phyloP scores from a whole-genome alignment of 1,140 invertebrate species.

The Lamellibrachia luymesi region DNA sequence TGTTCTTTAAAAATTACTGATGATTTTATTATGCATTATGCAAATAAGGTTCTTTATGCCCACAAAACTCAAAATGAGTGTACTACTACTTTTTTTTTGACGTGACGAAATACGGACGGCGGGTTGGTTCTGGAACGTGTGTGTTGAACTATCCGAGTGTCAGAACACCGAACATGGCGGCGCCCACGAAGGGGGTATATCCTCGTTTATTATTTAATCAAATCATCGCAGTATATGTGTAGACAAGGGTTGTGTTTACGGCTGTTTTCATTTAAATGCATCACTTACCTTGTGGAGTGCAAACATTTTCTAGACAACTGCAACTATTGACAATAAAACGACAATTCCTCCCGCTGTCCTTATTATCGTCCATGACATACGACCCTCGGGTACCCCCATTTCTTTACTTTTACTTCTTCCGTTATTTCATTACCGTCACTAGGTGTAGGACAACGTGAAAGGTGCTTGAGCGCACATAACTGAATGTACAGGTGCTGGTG shows the following conservation, averaged over 20 bases:
- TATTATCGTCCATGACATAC: not conserved
- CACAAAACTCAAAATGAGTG: no score
- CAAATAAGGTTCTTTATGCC: no score
- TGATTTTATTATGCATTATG: no score
- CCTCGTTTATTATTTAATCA: not conserved
- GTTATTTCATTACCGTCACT: no score
- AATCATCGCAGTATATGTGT: not conserved
- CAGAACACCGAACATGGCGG: not conserved
- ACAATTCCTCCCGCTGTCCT: not conserved
- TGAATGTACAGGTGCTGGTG: no score
- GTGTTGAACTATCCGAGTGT: not conserved
- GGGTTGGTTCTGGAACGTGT: not conserved
- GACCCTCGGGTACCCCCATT: not conserved
- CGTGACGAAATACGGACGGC: no score
- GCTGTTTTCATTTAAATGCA: not conserved
- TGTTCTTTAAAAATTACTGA: no score
- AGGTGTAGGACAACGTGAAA: no score
- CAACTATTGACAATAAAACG: not conserved
- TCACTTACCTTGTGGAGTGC: not conserved
- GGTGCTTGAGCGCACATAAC: no score
- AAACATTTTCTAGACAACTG: not conserved
- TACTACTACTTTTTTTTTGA: no score
- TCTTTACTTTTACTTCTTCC: not conserved
- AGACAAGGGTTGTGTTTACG: not conserved
- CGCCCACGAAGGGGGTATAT: not conserved